Conservation (phyloP, 2,113 vertebrate genomes). For the Dipodomys ordii region DNA sequence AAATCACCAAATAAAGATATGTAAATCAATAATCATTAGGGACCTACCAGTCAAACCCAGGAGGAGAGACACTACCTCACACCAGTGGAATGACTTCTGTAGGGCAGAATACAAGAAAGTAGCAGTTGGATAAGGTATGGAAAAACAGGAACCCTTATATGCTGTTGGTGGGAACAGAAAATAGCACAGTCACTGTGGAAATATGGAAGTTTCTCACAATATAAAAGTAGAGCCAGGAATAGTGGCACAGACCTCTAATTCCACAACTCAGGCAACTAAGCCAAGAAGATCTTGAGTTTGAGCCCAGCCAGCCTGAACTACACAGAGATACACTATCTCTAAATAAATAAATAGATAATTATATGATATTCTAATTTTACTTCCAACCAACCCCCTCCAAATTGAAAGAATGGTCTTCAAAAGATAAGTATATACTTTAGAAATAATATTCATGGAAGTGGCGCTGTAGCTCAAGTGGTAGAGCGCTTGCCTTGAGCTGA, state of each 20-base stretch:
- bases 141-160: neutral
- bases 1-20: neutral
- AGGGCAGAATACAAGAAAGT: neutral
- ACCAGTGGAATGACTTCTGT: neutral
- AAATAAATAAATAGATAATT: neutral
- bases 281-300: neutral
- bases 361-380: neutral
- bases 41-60: conserved; percentile 12
- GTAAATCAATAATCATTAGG: neutral
- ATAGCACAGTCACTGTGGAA: neutral
- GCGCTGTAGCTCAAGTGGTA: no score
- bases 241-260: neutral
- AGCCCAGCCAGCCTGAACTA: neutral
- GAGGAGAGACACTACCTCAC: neutral
- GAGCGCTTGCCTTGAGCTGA: no score
- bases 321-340: neutral
- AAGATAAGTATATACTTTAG: neutral
- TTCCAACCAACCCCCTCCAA: neutral
- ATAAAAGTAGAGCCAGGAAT: neutral
- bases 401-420: neutral
- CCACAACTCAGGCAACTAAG: neutral
- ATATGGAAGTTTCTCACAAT: neutral
- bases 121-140: neutral
- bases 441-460: neutral
- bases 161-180: neutral